These are phyloP conservation scores for Sebastes flavidus DNA, from an alignment of 2,797 vertebrate species.

Conservation along the genomic window DNA sequence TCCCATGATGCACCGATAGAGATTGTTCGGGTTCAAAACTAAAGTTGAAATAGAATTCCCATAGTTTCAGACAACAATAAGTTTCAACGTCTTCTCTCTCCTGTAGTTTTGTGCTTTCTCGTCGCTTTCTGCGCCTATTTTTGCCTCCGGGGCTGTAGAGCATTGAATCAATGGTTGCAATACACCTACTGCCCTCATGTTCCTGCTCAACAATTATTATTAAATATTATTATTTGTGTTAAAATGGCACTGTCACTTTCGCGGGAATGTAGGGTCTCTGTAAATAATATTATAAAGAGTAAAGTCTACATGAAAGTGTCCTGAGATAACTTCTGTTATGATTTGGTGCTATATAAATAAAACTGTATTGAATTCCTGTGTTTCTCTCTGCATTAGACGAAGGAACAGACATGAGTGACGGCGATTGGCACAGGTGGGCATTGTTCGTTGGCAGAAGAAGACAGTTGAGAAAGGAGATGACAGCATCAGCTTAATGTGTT, in stretches of 20 bases:
- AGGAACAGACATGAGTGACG: slow-evolving; percentile 52
- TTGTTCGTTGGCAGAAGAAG: slow-evolving; percentile 46
- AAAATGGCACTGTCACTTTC: too few relatives aligned
- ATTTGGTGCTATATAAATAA: not conserved
- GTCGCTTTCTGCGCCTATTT: not conserved
- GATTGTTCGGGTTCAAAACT: too few relatives aligned
- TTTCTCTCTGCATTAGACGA: slow-evolving; percentile 21
- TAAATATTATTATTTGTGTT: too few relatives aligned
- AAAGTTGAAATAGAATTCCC: too few relatives aligned
- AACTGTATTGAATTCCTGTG: not conserved
- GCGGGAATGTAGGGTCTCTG: not conserved
- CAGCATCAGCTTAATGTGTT: slow-evolving; percentile 50
- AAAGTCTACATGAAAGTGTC: not conserved
- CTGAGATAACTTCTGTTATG: not conserved
- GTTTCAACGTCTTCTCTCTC: not conserved
- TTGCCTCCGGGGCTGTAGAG: not conserved
- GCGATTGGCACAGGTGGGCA: slow-evolving; percentile 51
- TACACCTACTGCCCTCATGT: not conserved
- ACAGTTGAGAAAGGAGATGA: slow-evolving; percentile 54
- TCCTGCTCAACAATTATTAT: not conserved
- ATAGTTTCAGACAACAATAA: too few relatives aligned
- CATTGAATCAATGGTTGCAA: not conserved
- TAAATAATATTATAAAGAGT: not conserved
- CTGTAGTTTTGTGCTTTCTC: not conserved
- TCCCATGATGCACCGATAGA: too few relatives aligned